Conservation (phyloP, 37 sponge, comb jelly and placozoan genomes). For the Halichondria panicea region DNA sequence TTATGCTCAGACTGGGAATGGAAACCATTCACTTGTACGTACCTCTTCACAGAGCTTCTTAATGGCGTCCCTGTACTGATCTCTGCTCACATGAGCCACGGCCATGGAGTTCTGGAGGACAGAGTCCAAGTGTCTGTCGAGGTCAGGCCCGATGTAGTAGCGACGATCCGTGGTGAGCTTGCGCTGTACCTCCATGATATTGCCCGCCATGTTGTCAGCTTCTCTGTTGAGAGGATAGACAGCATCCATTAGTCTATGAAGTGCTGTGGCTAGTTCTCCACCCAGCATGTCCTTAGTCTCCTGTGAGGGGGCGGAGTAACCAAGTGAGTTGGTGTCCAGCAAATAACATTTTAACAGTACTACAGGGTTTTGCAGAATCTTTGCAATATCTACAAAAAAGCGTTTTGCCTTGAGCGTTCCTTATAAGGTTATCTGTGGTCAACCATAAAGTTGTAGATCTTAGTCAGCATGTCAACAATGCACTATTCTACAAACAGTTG, state of each 20-base stretch:
- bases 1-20: too few species aligned
- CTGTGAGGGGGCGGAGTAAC: too few species aligned
- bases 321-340: too few species aligned
- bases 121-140: constrained; percentile 67
- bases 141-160: constrained; percentile 55
- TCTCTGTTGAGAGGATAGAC: constrained; percentile 10
- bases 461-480: too few species aligned
- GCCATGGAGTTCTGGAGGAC: constrained; percentile 74
- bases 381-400: too few species aligned
- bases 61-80: constrained; percentile 44
- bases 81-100: constrained; percentile 75
- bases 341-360: not conserved
- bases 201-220: constrained; percentile 38
- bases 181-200: constrained; percentile 27
- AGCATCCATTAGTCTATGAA: constrained; percentile 41
- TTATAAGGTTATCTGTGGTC: too few species aligned
- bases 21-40: not conserved
- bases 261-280: constrained; percentile 12
- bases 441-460: too few species aligned
- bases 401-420: too few species aligned
- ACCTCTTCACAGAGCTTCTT: constrained; percentile 60
- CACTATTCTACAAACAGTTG: too few species aligned
- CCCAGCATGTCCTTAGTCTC: constrained; percentile 9
- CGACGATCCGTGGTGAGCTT: constrained; percentile 16
- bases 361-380: too few species aligned